A percentile compares a stretch with the other conserved stretches of the same genome.
phyloP scores from a whole-genome alignment of 1,140 invertebrate species.

The Chrysopa pallens region DNA sequence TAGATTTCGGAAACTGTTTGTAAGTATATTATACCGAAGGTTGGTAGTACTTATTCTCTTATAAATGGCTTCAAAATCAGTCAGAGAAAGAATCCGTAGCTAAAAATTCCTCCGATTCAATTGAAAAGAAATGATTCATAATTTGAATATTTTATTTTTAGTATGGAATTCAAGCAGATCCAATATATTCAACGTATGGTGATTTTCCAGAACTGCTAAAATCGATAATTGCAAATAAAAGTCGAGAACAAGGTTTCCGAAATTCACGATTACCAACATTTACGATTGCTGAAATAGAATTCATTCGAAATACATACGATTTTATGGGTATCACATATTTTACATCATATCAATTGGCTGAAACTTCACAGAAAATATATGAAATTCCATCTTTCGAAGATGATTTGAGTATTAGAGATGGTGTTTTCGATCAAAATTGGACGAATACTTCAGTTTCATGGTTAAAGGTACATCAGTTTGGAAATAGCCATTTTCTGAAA shows the following conservation, averaged over 20 bases:
- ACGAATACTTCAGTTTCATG: not conserved
- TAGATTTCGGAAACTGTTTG: slow-evolving; percentile 3
- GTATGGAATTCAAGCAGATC: slow-evolving; percentile 43
- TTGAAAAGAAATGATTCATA: too few relatives aligned
- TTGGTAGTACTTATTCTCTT: too few relatives aligned
- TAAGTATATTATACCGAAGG: slow-evolving; percentile 10
- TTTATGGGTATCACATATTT: slow-evolving; percentile 21
- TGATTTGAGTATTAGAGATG: slow-evolving; percentile 23
- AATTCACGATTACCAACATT: slow-evolving; percentile 26
- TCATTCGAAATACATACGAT: slow-evolving; percentile 14
- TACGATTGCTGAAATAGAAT: slow-evolving; percentile 12
- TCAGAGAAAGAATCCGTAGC: too few relatives aligned
- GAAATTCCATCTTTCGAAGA: slow-evolving; percentile 28
- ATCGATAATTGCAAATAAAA: slow-evolving; percentile 28
- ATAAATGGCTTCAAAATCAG: too few relatives aligned
- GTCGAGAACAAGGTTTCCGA: slow-evolving; percentile 26
- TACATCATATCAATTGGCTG: slow-evolving; percentile 26
- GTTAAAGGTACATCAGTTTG: slow-evolving; percentile 9
- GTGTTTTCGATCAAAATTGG: slow-evolving; percentile 1
- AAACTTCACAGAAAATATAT: slow-evolving; percentile 21
- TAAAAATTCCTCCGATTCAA: too few relatives aligned
- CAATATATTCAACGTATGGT: slow-evolving; percentile 34
- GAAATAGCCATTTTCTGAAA: too few relatives aligned
- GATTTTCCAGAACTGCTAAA: slow-evolving; percentile 43
- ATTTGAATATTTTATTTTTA: too few relatives aligned